A percentile compares a stretch with the other conserved stretches of the same genome.
Evolutionary conservation across 2,888 invertebrate genomes (phyloP).

Genomic region (Cordylochernes scorpioides): DNA sequence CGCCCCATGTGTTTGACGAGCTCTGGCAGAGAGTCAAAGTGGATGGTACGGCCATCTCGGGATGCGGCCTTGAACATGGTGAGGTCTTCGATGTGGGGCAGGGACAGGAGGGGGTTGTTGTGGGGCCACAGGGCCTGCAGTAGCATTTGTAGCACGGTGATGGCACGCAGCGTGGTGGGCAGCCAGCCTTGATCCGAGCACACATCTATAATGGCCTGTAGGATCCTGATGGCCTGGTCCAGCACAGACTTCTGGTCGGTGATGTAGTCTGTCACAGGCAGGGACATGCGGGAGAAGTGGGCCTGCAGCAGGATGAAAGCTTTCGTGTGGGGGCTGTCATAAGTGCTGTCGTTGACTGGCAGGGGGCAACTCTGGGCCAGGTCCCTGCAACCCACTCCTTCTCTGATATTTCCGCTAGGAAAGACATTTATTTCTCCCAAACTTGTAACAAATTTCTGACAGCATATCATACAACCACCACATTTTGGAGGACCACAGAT

Average conservation of each 20-base stretch:
- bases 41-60: too few species aligned
- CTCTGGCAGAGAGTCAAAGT: slow-evolving; percentile 28
- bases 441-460: too few species aligned
- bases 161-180: slow-evolving; percentile 43
- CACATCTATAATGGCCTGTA: slow-evolving; percentile 92
- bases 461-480: too few species aligned
- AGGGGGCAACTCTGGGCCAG: slow-evolving; percentile 46
- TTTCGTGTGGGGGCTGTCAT: slow-evolving; percentile 81
- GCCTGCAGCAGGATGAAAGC: slow-evolving; percentile 76
- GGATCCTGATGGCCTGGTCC: slow-evolving; percentile 77
- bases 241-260: slow-evolving; percentile 89
- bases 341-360: slow-evolving; percentile 39
- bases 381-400: slow-evolving; percentile 33
- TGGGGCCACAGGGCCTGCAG: slow-evolving; percentile 68
- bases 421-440: too few species aligned
- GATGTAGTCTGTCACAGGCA: slow-evolving; percentile 76
- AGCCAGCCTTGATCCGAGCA: slow-evolving; percentile 74
- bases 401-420: too few species aligned
- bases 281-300: slow-evolving; percentile 49
- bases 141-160: slow-evolving; percentile 50
- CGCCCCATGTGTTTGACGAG: slow-evolving; percentile 29
- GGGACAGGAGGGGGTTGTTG: slow-evolving; percentile 34
- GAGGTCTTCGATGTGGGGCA: slow-evolving; percentile 44
- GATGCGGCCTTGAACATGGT: slow-evolving; percentile 9
- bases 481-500: too few species aligned